A percentile compares a stretch with the other conserved stretches of the same genome.
Evolutionary conservation across 2,888 invertebrate species (phyloP).

Genomic region (Dasypolia templi): DNA sequence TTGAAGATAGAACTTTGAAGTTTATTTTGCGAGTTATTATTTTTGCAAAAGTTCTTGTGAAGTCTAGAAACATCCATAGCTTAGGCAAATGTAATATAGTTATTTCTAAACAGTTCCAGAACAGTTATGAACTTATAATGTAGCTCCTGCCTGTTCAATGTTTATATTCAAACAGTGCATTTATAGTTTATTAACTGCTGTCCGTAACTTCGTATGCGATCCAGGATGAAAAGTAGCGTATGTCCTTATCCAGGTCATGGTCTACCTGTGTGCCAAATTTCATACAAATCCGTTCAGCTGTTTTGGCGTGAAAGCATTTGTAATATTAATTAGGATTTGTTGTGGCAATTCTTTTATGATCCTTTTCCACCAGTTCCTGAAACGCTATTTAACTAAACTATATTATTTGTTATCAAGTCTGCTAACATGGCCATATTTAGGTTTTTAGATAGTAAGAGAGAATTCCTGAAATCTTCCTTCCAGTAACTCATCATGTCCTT

Average conservation of each 20-base stretch:
- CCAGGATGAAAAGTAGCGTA: too few relatives aligned
- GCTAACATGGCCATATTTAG: too few relatives aligned
- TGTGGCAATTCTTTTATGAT: too few relatives aligned
- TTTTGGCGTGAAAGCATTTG: too few relatives aligned
- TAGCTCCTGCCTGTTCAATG: background rate
- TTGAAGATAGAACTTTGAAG: slow-evolving; percentile 26
- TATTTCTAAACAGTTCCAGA: background rate
- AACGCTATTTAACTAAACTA: background rate
- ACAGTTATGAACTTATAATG: background rate
- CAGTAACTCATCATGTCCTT: too few relatives aligned
- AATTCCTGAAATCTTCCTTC: too few relatives aligned
- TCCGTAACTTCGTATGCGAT: too few relatives aligned
- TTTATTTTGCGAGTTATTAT: slow-evolving; percentile 31
- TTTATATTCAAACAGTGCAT: background rate
- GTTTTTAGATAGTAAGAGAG: too few relatives aligned
- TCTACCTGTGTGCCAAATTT: too few relatives aligned
- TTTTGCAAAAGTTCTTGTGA: slow-evolving; percentile 23
- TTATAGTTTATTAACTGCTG: background rate
- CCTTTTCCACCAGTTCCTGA: background rate
- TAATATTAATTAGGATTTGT: too few relatives aligned
- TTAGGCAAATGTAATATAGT: background rate
- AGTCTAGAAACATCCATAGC: background rate
- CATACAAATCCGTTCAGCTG: too few relatives aligned
- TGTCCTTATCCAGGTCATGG: too few relatives aligned
- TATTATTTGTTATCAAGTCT: background rate